Conservation (phyloP, 2,888 invertebrate species). For the Rhabditophanes sp. region DNA sequence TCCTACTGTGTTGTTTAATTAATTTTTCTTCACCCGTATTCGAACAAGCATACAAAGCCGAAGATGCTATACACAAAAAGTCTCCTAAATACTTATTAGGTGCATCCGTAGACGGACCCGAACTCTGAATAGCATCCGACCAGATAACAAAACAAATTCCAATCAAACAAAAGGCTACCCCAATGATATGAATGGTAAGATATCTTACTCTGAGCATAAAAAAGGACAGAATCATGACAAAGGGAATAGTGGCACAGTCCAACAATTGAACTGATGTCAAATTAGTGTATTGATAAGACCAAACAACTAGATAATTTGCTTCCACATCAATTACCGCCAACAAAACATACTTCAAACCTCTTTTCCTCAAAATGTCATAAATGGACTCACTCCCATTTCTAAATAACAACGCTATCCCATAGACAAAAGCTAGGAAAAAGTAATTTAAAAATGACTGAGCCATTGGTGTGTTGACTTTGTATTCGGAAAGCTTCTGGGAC, state of each 20-base stretch:
- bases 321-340: slow-evolving; percentile 68
- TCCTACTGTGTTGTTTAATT: slow-evolving; percentile 57
- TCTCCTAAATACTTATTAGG: slow-evolving; percentile 66
- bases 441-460: slow-evolving; percentile 68
- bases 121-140: slow-evolving; percentile 58
- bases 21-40: slow-evolving; percentile 66
- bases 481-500: slow-evolving; percentile 56
- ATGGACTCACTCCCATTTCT: slow-evolving; percentile 25
- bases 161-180: slow-evolving; percentile 63
- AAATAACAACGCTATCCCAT: slow-evolving; percentile 61
- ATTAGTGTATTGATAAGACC: slow-evolving; percentile 62
- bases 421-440: slow-evolving; percentile 59
- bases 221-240: slow-evolving; percentile 50
- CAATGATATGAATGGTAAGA: slow-evolving; percentile 58
- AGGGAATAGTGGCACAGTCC: slow-evolving; percentile 69
- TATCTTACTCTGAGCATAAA: slow-evolving; percentile 3
- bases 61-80: slow-evolving; percentile 63
- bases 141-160: slow-evolving; percentile 68
- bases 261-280: slow-evolving; percentile 62
- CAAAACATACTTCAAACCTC: slow-evolving; percentile 63
- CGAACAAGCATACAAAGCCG: slow-evolving; percentile 61
- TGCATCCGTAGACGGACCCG: slow-evolving; percentile 45
- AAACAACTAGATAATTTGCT: slow-evolving; percentile 65
- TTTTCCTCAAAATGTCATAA: slow-evolving; percentile 54
- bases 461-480: slow-evolving; percentile 61